Base-by-base conservation (phyloP, 2,888 invertebrate genomes). In the Lasius platythorax region DNA sequence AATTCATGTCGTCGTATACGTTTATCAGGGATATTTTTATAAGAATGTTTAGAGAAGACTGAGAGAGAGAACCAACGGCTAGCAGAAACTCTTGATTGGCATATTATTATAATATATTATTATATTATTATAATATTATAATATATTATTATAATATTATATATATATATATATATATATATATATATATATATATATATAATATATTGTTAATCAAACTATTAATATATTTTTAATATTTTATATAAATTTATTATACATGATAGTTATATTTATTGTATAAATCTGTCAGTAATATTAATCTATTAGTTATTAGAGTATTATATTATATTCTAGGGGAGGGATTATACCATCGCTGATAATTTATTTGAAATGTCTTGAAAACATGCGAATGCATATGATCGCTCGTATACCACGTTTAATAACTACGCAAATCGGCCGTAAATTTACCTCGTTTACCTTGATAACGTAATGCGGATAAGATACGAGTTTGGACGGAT, bases 381-480 rank as follows among this genome's bases (percentile, higher is more conserved):
- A 87, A 64, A 68, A 40, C 46, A 70, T 43, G 58, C 63, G 86
- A 84, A 75, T 84, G 84, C 83, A 81, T 87, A 75, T 68, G 85
- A 50, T 64, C 75, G 82, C 84, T 81, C 84, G 43, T 82, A 81
- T 86, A 82, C 46, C 63, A 61, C 15, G 82, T 87, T 87, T 72
- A 87, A 88, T 84, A 82, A 79, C 82, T 61, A 76, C 72, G 81
- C 85, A 78, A 87, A 87, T 79, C 66, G 86, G 76, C 81, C 87
- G 89, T 89, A 89, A 90, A 91, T 90, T 88, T 89, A 85, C 76
- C 88, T 84, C 82, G 89, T 90, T 90, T 83, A 89, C 89, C 85
- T 91, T 89, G 89, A 79, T 79, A 75, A 75, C 50, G 50, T 50
- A 56, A 72, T 85, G 61, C 72, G 90, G 85, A 90, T 91, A 89